Evolutionary conservation across 1,140 invertebrate species (phyloP), one percentile per base, ranked within the genome.

Genomic region (Cecropterus lyciades): DNA sequence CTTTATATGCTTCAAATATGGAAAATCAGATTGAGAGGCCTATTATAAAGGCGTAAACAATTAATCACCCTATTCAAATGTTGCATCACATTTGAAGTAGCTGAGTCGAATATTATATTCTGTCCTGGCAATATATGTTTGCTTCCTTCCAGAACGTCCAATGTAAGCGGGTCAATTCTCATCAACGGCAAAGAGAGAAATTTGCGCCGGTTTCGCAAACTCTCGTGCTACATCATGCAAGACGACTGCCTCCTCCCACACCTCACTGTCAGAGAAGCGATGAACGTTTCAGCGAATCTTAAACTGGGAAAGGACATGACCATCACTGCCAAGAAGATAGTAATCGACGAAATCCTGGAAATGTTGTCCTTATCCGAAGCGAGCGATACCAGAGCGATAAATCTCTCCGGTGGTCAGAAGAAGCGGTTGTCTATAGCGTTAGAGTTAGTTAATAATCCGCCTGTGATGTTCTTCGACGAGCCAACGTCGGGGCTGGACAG

Each of bases 381-480:
- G 46, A 94, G 94, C 60, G 95, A 98, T 75, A 98, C 97, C 0
- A 93, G 95, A 69, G 95, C 97, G 2, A 94, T 94, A 42, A 95
- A 95, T 77, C 93, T 99, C 10, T 98, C 97, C 15, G 98, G 98
- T 6, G 98, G 98, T 0, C 98, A 99, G 92, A 94, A 97, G 59
- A 99, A 99, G 87, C 94, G 98, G 52, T 91, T 99, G 40, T 98
- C 98, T 1, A 98, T 99, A 73, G 98, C 96, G 56, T 86, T 97
- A 77, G 96, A 97, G 86, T 92, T 97, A 73, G 96, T 97, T 15
- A 97, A 97, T 83, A 97, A 99, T 93, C 98, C 98, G 9, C 98
- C 98, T 40, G 95, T 99, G 16, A 98, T 99, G 96, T 99, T 99
- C 90, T 98, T 99, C 82, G 98, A 99, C 82, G 98, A 99, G 84